Percentiles rank a stretch among this genome's conserved stretches.
Evolutionary conservation across 2,888 invertebrate species (phyloP).

Genomic region (Zelleria hepariella): DNA sequence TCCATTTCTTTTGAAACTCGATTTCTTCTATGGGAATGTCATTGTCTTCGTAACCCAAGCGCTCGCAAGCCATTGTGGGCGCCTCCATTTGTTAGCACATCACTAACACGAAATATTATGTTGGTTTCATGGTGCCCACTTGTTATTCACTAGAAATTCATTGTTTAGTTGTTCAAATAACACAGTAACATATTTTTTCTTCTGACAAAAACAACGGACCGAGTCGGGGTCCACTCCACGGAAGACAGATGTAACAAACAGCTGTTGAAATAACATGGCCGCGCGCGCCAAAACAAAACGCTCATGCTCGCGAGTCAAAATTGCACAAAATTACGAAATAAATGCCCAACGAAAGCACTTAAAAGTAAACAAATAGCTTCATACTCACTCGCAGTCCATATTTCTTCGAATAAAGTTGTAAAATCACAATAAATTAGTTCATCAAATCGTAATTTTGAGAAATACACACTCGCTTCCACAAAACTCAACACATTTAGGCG

Average conservation of each 20-base stretch:
- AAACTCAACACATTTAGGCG: neutral
- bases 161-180: slow-evolving; percentile 25
- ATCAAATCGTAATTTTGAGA: neutral
- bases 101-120: neutral
- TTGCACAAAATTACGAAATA: slow-evolving; percentile 22
- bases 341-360: neutral
- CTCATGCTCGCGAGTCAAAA: neutral
- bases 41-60: slow-evolving; percentile 46
- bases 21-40: slow-evolving; percentile 42
- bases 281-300: slow-evolving; percentile 57
- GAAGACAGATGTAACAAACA: slow-evolving; percentile 41
- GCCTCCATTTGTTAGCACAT: slow-evolving; percentile 13
- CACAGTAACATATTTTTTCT: slow-evolving; percentile 30
- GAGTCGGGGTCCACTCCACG: too few relatives aligned
- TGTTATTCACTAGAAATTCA: slow-evolving; percentile 23
- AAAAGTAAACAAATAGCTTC: neutral
- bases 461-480: neutral
- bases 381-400: slow-evolving; percentile 46
- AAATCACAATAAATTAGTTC: neutral
- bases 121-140: neutral
- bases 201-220: slow-evolving; percentile 42
- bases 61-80: slow-evolving; percentile 53
- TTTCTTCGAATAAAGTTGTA: neutral
- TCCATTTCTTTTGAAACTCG: slow-evolving; percentile 73
- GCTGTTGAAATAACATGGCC: slow-evolving; percentile 66